These are phyloP conservation scores for Amiota communis DNA, from an alignment of 2,888 invertebrate species.

Conservation along the genomic window DNA sequence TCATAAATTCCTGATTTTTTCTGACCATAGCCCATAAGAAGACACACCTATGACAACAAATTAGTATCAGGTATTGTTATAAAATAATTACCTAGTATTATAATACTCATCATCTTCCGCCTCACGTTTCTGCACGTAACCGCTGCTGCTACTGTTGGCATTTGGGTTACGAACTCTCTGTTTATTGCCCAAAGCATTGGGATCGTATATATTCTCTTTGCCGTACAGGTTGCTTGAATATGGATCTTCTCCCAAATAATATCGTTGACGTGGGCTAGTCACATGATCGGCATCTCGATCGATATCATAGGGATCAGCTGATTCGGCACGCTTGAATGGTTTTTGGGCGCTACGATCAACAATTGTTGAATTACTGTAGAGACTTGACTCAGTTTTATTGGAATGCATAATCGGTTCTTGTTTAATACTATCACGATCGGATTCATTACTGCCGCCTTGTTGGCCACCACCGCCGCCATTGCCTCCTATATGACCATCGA, in stretches of 20 bases:
- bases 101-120: slow-evolving; percentile 53
- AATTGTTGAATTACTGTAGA: slow-evolving; percentile 45
- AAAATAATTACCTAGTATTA: slow-evolving; percentile 40
- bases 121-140: slow-evolving; percentile 33
- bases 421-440: slow-evolving; percentile 38
- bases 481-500: slow-evolving; percentile 72
- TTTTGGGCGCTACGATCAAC: slow-evolving; percentile 21
- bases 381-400: slow-evolving; percentile 52
- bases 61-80: too few species aligned
- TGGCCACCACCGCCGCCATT: slow-evolving; percentile 32
- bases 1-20: too few species aligned
- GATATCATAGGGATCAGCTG: slow-evolving; percentile 46
- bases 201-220: slow-evolving; percentile 86
- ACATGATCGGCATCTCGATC: slow-evolving; percentile 63
- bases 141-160: not conserved
- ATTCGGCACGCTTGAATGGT: slow-evolving; percentile 29
- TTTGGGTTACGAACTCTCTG: slow-evolving; percentile 39
- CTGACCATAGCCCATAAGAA: not conserved
- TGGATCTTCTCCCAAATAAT: slow-evolving; percentile 90
- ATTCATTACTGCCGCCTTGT: slow-evolving; percentile 51
- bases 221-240: slow-evolving; percentile 88
- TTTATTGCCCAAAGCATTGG: slow-evolving; percentile 73
- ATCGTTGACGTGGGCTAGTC: slow-evolving; percentile 80
- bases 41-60: slow-evolving; percentile 21
- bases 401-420: slow-evolving; percentile 40